Conservation (phyloP, 2,888 invertebrate genomes). For the Desoria tigrina region DNA sequence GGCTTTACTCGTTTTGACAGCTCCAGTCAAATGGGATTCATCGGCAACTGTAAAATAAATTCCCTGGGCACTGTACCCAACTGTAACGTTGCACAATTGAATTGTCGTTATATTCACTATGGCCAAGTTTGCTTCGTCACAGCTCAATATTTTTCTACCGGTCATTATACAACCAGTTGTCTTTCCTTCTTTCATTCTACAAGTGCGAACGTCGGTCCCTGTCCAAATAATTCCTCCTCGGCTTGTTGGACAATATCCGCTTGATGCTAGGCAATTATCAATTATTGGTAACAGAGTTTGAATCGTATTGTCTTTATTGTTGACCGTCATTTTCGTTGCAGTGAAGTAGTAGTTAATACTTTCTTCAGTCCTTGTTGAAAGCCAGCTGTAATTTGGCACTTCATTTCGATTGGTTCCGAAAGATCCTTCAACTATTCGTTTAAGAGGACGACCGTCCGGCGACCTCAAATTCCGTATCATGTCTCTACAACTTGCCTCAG, state of each 20-base stretch:
- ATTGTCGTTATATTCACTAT: background rate
- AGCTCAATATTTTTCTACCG: slow-evolving; percentile 4
- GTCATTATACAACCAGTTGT: slow-evolving; percentile 18
- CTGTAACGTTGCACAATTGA: background rate
- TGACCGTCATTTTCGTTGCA: slow-evolving; percentile 1
- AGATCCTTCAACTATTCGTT: slow-evolving; percentile 6
- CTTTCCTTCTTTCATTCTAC: slow-evolving; percentile 8
- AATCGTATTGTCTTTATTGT: background rate
- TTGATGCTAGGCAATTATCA: background rate
- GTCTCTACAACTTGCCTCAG: background rate
- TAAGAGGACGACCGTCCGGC: slow-evolving; percentile 5
- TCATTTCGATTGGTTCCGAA: background rate
- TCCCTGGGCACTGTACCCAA: no score
- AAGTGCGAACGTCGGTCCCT: background rate
- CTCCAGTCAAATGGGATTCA: no score
- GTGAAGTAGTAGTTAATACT: slow-evolving; percentile 13
- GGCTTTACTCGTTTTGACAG: no score
- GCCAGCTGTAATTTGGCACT: background rate
- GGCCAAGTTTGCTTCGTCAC: slow-evolving; percentile 15
- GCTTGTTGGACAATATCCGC: background rate
- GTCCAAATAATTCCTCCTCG: slow-evolving; percentile 11
- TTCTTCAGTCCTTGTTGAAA: background rate
- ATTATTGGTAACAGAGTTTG: slow-evolving; percentile 1
- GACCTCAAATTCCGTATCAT: background rate
- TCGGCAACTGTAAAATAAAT: no score